These are phyloP conservation scores for Onthophagus sagittarius DNA, from an alignment of 2,888 invertebrate genomes.

Conservation along the genomic window DNA sequence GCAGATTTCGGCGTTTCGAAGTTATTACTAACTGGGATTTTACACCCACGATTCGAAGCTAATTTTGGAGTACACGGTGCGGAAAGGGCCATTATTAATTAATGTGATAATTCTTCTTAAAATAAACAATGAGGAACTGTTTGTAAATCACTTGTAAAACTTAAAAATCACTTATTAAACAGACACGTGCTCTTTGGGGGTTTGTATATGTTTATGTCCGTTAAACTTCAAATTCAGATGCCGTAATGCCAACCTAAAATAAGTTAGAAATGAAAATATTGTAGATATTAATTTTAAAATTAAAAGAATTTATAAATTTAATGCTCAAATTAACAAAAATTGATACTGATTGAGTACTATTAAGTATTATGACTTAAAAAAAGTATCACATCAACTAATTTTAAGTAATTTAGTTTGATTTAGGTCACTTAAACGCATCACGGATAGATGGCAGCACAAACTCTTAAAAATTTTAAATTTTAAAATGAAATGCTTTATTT, in stretches of 20 bases:
- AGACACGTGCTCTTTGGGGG: neutral
- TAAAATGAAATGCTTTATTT: neutral
- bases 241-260: neutral
- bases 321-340: no score
- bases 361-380: no score
- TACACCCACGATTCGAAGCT: neutral
- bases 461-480: neutral
- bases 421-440: no score
- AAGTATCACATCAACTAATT: no score
- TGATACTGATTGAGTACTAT: no score
- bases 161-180: neutral
- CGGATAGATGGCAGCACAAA: no score
- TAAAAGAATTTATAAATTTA: no score
- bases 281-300: no score
- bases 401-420: no score
- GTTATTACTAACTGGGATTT: slow-evolving; percentile 4
- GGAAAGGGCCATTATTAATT: slow-evolving; percentile 25
- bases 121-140: neutral
- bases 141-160: slow-evolving; percentile 1
- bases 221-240: slow-evolving; percentile 7
- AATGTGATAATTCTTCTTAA: neutral
- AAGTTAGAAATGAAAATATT: no score
- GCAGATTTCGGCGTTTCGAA: slow-evolving; percentile 3
- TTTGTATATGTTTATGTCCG: slow-evolving; percentile 2
- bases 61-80: slow-evolving; percentile 33